Base-by-base conservation (phyloP, 1,140 invertebrate genomes). In the Pollicipes pollicipes region DNA sequence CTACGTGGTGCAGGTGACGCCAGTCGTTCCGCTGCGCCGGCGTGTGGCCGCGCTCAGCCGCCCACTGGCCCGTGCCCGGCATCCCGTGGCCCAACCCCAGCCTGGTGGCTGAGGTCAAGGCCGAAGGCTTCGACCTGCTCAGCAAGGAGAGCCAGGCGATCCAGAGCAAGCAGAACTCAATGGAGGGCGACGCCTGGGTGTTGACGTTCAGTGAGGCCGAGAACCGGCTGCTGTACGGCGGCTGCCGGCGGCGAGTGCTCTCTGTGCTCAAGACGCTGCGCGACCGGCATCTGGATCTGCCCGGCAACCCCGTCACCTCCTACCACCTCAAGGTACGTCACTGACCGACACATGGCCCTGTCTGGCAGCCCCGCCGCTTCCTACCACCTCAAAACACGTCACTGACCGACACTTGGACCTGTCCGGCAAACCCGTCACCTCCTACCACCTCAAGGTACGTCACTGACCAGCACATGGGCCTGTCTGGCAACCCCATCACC, bases 141-240 rank as follows among this genome's bases (percentile, higher is more conserved):
- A 85, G 83, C 58, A 73, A 74, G 71, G 73, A 73, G 71, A 70
- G 73, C 68, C 75, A 77, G 28, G 73, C 71, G 69, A 76, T 91
- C 70, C 90, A 91, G 79, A 93, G 93, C 27, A 96, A 96, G 79
- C 93, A 95, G 78, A 90, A 90, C 0, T 92, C 92, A 0, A 95
- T 97, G 87, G 95, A 98, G 79, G 95, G 95, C 0, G 96, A 98
- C 81, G 94, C 95, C 30, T 98, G 95, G 95, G 91, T 94, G 24
- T 83, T 97, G 76, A 93, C 89, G 17, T 98, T 98, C 82, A 85
- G 88, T 66, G 93, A 97, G 77, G 94, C 94, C 0, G 96, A 98
- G 80, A 91, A 94, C 77, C 83, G 93, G 71, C 81, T 98, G 3
- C 82, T 98, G 0, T 88, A 90, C 77, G 91, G 92, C 28, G 93